Conservation (phyloP, 2,888 invertebrate genomes). For the Meliscaeva auricollis region DNA sequence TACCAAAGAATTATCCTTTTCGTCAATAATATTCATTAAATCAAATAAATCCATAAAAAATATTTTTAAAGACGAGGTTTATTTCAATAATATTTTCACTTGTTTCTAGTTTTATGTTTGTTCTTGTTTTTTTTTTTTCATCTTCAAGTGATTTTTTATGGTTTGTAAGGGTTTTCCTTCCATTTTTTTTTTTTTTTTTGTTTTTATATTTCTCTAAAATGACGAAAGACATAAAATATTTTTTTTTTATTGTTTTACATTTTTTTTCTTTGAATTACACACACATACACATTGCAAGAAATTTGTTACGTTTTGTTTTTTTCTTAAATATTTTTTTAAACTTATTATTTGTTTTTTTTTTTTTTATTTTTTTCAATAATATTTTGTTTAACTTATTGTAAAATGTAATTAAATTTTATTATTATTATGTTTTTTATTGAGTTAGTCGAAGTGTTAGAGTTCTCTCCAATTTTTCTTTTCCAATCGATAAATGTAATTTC, state of each 20-base stretch:
- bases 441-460: constrained; percentile 68
- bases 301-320: constrained; percentile 66
- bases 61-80: constrained; percentile 76
- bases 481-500: constrained; percentile 57
- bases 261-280: constrained; percentile 70
- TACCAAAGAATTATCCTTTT: no score
- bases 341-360: constrained; percentile 59
- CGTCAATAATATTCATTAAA: background rate
- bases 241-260: constrained; percentile 64
- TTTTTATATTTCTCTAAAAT: constrained; percentile 72
- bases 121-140: constrained; percentile 24
- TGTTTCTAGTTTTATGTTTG: constrained; percentile 48
- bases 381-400: constrained; percentile 68
- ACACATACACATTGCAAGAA: constrained; percentile 76
- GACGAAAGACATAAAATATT: constrained; percentile 74
- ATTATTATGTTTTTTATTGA: constrained; percentile 61
- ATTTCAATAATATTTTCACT: constrained; percentile 74
- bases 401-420: constrained; percentile 66
- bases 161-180: constrained; percentile 71
- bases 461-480: constrained; percentile 44
- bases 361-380: constrained; percentile 36
- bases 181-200: constrained; percentile 43
- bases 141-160: constrained; percentile 63
- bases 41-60: background rate
- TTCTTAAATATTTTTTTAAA: constrained; percentile 55